These are phyloP conservation scores for Drosophila quadrilineata DNA, from an alignment of 1,140 invertebrate species.

Conservation along the genomic window DNA sequence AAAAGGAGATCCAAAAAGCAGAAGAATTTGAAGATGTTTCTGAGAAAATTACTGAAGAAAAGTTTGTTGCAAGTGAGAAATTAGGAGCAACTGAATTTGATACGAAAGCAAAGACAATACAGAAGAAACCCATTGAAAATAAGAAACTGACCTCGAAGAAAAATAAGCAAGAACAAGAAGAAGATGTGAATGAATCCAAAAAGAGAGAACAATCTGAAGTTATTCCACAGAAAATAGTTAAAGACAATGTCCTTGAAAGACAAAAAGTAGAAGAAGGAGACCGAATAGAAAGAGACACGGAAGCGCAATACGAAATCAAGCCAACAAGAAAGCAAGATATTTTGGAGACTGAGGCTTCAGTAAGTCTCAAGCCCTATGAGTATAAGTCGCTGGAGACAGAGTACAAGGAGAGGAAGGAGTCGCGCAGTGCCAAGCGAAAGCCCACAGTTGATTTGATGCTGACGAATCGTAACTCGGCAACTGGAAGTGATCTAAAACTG, in stretches of 20 bases:
- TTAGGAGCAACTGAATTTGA: background rate
- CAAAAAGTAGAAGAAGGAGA: conserved; percentile 13
- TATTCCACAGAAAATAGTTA: background rate
- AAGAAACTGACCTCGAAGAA: conserved; percentile 9
- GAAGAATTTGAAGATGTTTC: conserved; percentile 7
- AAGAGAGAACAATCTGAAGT: conserved; percentile 16
- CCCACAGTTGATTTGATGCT: conserved; percentile 91
- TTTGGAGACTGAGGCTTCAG: conserved; percentile 5
- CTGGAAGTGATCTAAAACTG: conserved; percentile 88
- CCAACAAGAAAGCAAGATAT: background rate
- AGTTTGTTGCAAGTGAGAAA: background rate
- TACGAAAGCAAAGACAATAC: background rate
- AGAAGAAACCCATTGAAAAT: conserved; percentile 2
- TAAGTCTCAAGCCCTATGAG: conserved; percentile 17
- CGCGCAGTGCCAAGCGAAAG: conserved; percentile 83
- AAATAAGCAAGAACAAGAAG: conserved; percentile 14
- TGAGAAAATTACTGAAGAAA: conserved; percentile 6
- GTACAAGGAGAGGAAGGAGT: conserved; percentile 66
- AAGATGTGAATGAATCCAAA: background rate
- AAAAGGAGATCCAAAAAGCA: background rate
- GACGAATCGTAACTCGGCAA: conserved; percentile 88
- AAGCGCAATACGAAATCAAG: background rate
- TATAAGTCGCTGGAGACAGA: conserved; percentile 53
- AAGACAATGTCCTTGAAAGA: conserved; percentile 7
- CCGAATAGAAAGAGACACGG: conserved; percentile 1